Evolutionary conservation across 1,140 invertebrate species (phyloP).

Genomic region (Elysia chlorotica): DNA sequence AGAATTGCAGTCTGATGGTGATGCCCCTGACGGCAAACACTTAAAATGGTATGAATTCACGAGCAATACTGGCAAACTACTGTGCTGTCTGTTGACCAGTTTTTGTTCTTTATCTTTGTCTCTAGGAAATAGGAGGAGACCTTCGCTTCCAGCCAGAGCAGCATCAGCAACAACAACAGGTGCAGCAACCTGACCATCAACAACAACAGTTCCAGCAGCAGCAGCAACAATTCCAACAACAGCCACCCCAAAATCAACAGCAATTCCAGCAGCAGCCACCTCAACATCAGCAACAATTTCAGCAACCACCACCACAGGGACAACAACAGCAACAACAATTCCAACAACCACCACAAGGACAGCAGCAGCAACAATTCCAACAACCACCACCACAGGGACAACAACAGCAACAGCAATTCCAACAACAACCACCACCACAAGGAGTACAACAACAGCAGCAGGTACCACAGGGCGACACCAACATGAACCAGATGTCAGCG

Average conservation of each 20-base stretch:
- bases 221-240: conserved; percentile 1
- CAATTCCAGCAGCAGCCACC: conserved; percentile 16
- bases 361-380: conserved; percentile 23
- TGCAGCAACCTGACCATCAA: conserved; percentile 6
- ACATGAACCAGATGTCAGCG: not conserved
- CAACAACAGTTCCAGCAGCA: not conserved
- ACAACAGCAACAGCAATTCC: conserved; percentile 34
- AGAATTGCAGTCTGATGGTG: no score
- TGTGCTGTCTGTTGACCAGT: conserved; percentile 13
- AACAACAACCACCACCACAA: conserved; percentile 21
- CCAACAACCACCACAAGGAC: conserved; percentile 2
- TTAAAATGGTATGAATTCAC: not conserved
- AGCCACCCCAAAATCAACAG: not conserved
- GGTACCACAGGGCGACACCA: not conserved
- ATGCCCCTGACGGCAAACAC: not conserved
- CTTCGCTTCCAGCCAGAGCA: conserved; percentile 24
- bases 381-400: conserved; percentile 13
- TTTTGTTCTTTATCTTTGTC: conserved; percentile 25
- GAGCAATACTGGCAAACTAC: not conserved
- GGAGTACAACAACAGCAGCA: conserved; percentile 22
- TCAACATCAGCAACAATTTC: conserved; percentile 1
- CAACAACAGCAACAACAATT: conserved; percentile 32
- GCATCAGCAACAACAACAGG: conserved; percentile 15
- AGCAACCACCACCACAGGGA: conserved; percentile 27
- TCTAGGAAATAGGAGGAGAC: no score